These are phyloP conservation scores for Achatina immaculata DNA, from an alignment of 1,140 invertebrate genomes.

Conservation along the genomic window DNA sequence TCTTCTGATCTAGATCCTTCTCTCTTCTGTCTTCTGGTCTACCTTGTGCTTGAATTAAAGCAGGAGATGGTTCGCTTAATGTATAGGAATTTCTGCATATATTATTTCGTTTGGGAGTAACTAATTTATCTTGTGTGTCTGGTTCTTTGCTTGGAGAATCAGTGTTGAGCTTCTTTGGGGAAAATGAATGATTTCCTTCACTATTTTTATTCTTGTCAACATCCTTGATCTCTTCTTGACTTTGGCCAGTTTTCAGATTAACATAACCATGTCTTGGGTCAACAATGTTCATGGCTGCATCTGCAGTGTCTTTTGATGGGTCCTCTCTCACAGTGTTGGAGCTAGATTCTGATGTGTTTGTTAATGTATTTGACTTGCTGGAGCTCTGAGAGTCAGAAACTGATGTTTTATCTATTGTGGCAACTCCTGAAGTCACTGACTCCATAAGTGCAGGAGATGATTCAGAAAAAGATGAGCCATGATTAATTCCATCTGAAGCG, in stretches of 20 bases:
- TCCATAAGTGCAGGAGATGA: not conserved
- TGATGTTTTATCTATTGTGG: not conserved
- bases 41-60: conserved; percentile 43
- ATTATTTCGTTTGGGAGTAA: conserved; percentile 31
- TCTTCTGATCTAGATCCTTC: not conserved
- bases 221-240: not conserved
- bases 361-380: conserved; percentile 19
- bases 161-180: conserved; percentile 37
- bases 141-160: not conserved
- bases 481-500: not conserved
- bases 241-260: not conserved
- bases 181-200: not conserved
- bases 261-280: not conserved
- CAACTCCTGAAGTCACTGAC: not conserved
- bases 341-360: conserved; percentile 42
- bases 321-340: conserved; percentile 42
- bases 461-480: not conserved
- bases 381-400: conserved; percentile 40
- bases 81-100: conserved; percentile 51
- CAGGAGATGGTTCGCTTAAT: conserved; percentile 48
- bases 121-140: not conserved
- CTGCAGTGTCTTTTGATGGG: conserved; percentile 1
- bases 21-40: conserved; percentile 8
- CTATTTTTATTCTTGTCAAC: not conserved
- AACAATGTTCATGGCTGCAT: conserved; percentile 30